A percentile compares a stretch with the other conserved stretches of the same genome.
Evolutionary conservation across 2,113 vertebrate species (phyloP).

Genomic region (Sterna hirundo): DNA sequence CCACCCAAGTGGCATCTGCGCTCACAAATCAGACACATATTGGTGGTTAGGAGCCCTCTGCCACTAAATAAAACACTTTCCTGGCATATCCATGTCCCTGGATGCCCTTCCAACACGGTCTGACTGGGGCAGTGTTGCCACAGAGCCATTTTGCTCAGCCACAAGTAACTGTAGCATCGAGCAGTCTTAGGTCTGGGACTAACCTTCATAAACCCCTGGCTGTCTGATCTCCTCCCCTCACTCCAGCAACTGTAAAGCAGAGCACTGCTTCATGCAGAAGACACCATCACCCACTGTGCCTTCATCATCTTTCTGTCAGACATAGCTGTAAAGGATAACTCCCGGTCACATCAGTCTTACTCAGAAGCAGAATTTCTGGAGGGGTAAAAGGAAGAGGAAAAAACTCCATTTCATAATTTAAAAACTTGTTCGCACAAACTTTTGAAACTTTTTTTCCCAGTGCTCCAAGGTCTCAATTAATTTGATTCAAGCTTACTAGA

Average conservation of each 20-base stretch:
- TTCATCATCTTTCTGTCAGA: not conserved
- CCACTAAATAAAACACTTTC: not conserved
- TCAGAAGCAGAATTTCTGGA: not conserved
- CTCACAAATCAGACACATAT: not conserved
- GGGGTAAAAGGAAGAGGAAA: not conserved
- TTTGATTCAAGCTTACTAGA: not conserved
- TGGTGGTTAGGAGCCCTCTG: not conserved
- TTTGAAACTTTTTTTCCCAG: not conserved
- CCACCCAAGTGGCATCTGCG: slow-evolving; percentile 49
- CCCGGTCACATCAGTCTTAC: not conserved
- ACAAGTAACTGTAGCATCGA: not conserved
- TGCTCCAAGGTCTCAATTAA: not conserved
- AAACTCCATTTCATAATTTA: accelerated
- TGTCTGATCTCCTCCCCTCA: not conserved
- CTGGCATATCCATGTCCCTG: not conserved
- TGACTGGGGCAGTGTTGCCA: not conserved
- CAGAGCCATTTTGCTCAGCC: not conserved
- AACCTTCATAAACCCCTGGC: not conserved
- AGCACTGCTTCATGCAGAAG: not conserved
- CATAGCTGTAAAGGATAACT: not conserved
- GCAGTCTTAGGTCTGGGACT: not conserved
- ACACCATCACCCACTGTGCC: not conserved
- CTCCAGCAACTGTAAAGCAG: not conserved
- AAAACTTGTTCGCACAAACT: not conserved
- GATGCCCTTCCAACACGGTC: not conserved